A percentile compares a stretch with the other conserved stretches of the same genome.
Conservation (phyloP, 2,113 vertebrate species). For the Mesocricetus auratus region DNA sequence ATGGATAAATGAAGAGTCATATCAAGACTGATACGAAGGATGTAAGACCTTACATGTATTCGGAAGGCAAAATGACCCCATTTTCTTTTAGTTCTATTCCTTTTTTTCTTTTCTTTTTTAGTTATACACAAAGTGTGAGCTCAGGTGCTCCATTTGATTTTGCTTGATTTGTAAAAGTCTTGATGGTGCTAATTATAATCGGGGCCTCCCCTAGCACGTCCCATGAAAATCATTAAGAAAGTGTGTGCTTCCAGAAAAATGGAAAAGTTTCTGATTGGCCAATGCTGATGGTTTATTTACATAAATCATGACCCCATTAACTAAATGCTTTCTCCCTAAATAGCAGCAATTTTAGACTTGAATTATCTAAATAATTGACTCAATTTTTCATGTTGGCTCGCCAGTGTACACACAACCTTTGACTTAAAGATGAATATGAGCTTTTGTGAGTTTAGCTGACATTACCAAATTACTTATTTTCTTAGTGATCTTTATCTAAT, state of each 20-base stretch:
- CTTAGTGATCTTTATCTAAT: constrained; percentile 74
- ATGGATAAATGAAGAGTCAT: not conserved
- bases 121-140: not conserved
- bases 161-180: not conserved
- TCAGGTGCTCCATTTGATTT: not conserved
- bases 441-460: constrained; percentile 68
- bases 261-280: constrained; percentile 63
- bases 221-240: constrained; percentile 70
- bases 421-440: constrained; percentile 43
- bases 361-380: constrained; percentile 78
- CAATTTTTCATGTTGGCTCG: constrained; percentile 79
- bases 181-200: constrained; percentile 22
- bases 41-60: not conserved
- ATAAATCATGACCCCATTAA: constrained; percentile 76
- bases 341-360: constrained; percentile 72
- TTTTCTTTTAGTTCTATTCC: not conserved
- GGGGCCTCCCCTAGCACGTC: not conserved
- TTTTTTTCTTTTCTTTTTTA: not conserved
- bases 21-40: not conserved
- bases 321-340: constrained; percentile 71
- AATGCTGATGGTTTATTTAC: constrained; percentile 73
- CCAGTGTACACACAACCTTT: constrained; percentile 76
- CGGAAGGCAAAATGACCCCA: not conserved
- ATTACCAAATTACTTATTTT: constrained; percentile 75
- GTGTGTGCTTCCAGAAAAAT: constrained; percentile 30